Percentiles rank a stretch among this genome's conserved stretches.
phyloP scores from a whole-genome alignment of 1,140 invertebrate genomes.

The Aphelenchoides besseyi region DNA sequence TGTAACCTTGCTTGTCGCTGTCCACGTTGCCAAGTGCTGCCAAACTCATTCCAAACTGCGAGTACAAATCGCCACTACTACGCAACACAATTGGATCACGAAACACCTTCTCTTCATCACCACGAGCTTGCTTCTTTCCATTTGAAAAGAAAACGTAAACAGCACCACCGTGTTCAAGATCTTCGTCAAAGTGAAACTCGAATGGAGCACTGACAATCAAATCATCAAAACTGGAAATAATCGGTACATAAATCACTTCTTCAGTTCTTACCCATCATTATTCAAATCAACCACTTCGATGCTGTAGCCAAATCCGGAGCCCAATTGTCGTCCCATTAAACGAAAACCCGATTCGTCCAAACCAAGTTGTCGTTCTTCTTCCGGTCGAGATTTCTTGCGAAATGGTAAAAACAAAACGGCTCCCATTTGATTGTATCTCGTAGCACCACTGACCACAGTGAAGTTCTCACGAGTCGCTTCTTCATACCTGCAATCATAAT shows the following conservation, averaged over 20 bases:
- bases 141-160: conserved; percentile 80
- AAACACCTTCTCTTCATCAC: conserved; percentile 44
- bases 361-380: conserved; percentile 42
- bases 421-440: conserved; percentile 55
- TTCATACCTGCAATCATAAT: conserved; percentile 43
- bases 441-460: conserved; percentile 58
- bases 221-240: conserved; percentile 72
- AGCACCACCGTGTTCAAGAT: conserved; percentile 72
- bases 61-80: conserved; percentile 31
- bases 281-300: conserved; percentile 60
- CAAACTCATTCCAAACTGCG: conserved; percentile 70
- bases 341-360: conserved; percentile 44
- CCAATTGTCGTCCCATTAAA: conserved; percentile 52
- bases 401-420: conserved; percentile 58
- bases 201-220: conserved; percentile 85
- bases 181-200: conserved; percentile 70
- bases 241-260: neutral
- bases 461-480: conserved; percentile 29
- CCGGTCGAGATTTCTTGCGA: conserved; percentile 36
- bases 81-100: conserved; percentile 48
- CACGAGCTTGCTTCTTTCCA: conserved; percentile 30
- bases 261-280: conserved; percentile 53
- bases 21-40: conserved; percentile 83
- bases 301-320: conserved; percentile 56
- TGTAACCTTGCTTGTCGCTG: conserved; percentile 73